phyloP scores from a whole-genome alignment of 2,797 vertebrate genomes.

The Cirrhinus mrigala region DNA sequence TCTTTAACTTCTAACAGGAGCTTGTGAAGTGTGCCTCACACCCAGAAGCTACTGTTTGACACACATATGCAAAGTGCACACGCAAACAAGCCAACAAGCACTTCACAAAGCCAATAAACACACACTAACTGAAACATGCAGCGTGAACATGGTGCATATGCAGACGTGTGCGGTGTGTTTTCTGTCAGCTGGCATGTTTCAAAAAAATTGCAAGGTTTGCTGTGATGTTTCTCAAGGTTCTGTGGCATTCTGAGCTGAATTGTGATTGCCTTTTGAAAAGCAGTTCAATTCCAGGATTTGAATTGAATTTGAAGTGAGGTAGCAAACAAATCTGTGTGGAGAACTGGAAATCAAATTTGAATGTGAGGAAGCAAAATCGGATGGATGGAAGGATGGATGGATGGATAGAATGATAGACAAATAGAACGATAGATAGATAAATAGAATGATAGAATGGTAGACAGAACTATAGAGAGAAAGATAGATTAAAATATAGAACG shows the following conservation, averaged over 20 bases:
- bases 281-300: not conserved
- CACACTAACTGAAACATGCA: slow-evolving; percentile 21
- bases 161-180: not conserved
- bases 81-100: not conserved
- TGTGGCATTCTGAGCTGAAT: not conserved
- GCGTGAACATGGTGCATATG: slow-evolving; percentile 10
- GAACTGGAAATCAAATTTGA: not conserved
- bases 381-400: not conserved
- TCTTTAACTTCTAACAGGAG: slow-evolving; percentile 52
- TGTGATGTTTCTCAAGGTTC: not conserved
- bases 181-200: not conserved
- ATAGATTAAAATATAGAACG: too few species aligned
- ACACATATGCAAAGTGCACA: slow-evolving; percentile 40
- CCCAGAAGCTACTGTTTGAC: slow-evolving; percentile 51
- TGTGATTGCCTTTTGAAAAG: not conserved
- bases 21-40: slow-evolving; percentile 63
- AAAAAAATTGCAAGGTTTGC: not conserved
- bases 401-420: too few species aligned
- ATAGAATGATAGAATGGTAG: not conserved
- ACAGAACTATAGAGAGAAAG: not conserved
- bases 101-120: slow-evolving; percentile 21
- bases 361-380: too few species aligned
- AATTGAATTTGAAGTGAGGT: not conserved
- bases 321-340: not conserved
- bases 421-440: not conserved